A percentile compares a stretch with the other conserved stretches of the same genome.
Conservation (phyloP, 2,888 invertebrate species). For the Augochlorella aurata region DNA sequence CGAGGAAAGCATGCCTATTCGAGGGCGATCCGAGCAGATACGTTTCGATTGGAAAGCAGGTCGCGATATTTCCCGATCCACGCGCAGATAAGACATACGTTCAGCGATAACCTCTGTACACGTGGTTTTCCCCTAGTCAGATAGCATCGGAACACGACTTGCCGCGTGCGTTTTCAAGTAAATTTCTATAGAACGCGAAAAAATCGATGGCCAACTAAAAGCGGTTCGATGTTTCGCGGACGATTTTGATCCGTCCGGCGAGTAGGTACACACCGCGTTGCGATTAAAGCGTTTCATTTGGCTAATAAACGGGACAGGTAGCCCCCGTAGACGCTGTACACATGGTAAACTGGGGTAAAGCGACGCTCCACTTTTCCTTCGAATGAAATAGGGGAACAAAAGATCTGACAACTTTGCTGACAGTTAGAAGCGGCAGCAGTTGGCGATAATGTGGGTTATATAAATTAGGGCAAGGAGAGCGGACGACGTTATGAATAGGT, state of each 20-base stretch:
- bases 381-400: conserved; percentile 1
- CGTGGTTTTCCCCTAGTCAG: conserved; percentile 7
- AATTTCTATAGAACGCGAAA: neutral
- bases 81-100: conserved; percentile 22
- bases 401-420: conserved; percentile 13
- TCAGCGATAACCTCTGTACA: conserved; percentile 20
- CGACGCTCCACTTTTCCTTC: conserved; percentile 2
- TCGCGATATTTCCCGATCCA: conserved; percentile 34
- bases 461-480: conserved; percentile 8
- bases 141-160: conserved; percentile 15
- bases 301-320: conserved; percentile 6
- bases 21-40: conserved; percentile 1
- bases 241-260: neutral
- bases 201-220: conserved; percentile 13
- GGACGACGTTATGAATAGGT: conserved; percentile 6
- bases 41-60: conserved; percentile 28
- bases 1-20: neutral
- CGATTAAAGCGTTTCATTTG: conserved; percentile 7
- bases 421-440: neutral
- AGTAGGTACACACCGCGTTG: neutral
- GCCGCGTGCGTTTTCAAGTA: neutral
- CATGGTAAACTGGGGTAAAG: neutral
- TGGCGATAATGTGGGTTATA: conserved; percentile 4
- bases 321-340: neutral
- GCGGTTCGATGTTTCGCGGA: neutral